These are phyloP conservation scores for Lepidocyrtoides sp. DNA, from an alignment of 2,888 invertebrate species.

Conservation along the genomic window DNA sequence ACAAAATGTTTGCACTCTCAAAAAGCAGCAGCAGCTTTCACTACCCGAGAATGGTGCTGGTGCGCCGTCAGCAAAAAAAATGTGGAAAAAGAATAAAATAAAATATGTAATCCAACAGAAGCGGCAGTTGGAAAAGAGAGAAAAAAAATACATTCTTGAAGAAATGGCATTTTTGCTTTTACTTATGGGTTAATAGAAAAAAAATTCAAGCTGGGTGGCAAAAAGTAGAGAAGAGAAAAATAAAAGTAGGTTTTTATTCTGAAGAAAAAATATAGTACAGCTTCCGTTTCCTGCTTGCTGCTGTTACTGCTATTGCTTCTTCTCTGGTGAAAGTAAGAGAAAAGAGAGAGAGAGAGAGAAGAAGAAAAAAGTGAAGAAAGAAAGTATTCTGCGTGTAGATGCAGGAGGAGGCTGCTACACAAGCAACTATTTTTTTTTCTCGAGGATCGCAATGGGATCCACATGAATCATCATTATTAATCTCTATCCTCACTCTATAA, in stretches of 20 bases:
- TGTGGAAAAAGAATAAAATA: conserved; percentile 6
- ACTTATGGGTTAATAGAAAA: conserved; percentile 13
- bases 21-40: background rate
- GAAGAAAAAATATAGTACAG: conserved; percentile 44
- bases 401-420: background rate
- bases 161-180: too few species aligned
- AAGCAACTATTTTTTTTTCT: conserved; percentile 36
- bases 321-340: conserved; percentile 2
- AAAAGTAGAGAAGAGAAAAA: conserved; percentile 7
- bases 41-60: background rate
- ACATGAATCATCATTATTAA: conserved; percentile 79
- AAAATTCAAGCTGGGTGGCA: background rate
- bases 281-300: conserved; percentile 71
- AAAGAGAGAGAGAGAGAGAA: background rate
- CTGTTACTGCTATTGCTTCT: too few species aligned
- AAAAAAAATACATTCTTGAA: background rate
- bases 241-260: conserved; percentile 66
- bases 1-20: background rate
- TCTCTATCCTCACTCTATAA: conserved; percentile 51
- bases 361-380: conserved; percentile 22
- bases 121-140: too few species aligned
- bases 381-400: background rate
- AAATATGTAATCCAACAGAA: background rate
- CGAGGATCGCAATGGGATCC: conserved; percentile 68
- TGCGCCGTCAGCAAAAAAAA: background rate